Conservation (phyloP, 2,888 invertebrate genomes). For the Hyposoter dolosus region DNA sequence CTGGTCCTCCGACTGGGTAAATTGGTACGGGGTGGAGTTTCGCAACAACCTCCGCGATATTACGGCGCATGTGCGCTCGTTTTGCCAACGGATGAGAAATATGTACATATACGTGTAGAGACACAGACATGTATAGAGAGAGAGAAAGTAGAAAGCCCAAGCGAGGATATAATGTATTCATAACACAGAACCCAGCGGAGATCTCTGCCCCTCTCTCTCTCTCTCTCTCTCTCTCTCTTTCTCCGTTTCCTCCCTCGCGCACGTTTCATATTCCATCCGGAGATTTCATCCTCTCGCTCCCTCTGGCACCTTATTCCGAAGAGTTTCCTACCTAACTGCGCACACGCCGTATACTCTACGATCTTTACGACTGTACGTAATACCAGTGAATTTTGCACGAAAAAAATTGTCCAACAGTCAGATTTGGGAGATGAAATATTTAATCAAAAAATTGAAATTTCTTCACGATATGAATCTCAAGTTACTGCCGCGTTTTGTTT, state of each 20-base stretch:
- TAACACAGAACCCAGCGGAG: slow-evolving; percentile 77
- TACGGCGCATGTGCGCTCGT: slow-evolving; percentile 82
- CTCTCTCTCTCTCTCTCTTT: slow-evolving; percentile 44
- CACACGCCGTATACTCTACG: slow-evolving; percentile 8
- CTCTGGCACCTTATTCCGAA: slow-evolving; percentile 38
- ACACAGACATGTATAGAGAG: slow-evolving; percentile 22
- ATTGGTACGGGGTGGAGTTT: slow-evolving; percentile 80
- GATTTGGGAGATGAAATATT: neutral
- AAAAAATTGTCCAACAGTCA: slow-evolving; percentile 13
- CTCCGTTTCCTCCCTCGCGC: slow-evolving; percentile 60
- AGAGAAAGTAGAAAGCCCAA: slow-evolving; percentile 48
- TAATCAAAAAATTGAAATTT: neutral
- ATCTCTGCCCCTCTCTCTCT: slow-evolving; percentile 56
- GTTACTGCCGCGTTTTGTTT: neutral
- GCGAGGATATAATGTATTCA: slow-evolving; percentile 82
- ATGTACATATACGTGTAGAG: slow-evolving; percentile 12
- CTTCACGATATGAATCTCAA: no score
- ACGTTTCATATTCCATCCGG: slow-evolving; percentile 53
- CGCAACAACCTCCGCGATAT: slow-evolving; percentile 71
- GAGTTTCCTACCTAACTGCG: slow-evolving; percentile 22
- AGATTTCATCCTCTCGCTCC: slow-evolving; percentile 41
- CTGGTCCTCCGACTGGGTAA: slow-evolving; percentile 41
- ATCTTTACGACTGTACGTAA: slow-evolving; percentile 13
- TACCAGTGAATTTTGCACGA: neutral
- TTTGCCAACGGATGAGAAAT: slow-evolving; percentile 43